A percentile compares a stretch with the other conserved stretches of the same genome.
phyloP scores from a whole-genome alignment of 2,113 vertebrate genomes.

The Rhinoptilus africanus region DNA sequence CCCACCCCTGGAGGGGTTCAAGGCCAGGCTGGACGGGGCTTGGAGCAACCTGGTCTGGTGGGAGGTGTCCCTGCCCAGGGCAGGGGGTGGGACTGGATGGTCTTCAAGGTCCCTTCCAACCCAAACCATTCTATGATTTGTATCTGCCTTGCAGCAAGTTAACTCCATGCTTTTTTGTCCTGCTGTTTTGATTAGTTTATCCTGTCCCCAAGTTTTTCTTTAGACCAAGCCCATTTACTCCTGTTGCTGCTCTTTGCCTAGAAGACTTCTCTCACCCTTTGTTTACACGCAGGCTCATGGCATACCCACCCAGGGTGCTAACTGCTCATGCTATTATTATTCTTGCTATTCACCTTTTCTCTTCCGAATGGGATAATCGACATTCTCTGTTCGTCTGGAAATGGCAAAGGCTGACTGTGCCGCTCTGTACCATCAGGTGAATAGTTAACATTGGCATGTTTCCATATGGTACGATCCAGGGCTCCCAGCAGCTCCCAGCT shows the following conservation, averaged over 20 bases:
- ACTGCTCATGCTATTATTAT: background rate
- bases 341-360: background rate
- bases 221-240: background rate
- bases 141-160: background rate
- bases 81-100: no score
- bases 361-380: background rate
- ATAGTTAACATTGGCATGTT: background rate
- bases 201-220: background rate
- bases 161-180: background rate
- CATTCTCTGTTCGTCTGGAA: background rate
- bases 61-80: no score
- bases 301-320: background rate
- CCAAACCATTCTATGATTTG: no score
- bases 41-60: no score
- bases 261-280: background rate
- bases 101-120: no score
- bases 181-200: fast-evolving
- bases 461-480: background rate
- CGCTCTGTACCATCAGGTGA: background rate
- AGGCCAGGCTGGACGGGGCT: no score
- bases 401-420: background rate
- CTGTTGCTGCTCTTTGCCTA: background rate
- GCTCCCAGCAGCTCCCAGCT: background rate
- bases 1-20: no score
- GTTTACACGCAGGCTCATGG: background rate